phyloP scores from a whole-genome alignment of 2,888 invertebrate genomes.

The Celastrina argiolus region DNA sequence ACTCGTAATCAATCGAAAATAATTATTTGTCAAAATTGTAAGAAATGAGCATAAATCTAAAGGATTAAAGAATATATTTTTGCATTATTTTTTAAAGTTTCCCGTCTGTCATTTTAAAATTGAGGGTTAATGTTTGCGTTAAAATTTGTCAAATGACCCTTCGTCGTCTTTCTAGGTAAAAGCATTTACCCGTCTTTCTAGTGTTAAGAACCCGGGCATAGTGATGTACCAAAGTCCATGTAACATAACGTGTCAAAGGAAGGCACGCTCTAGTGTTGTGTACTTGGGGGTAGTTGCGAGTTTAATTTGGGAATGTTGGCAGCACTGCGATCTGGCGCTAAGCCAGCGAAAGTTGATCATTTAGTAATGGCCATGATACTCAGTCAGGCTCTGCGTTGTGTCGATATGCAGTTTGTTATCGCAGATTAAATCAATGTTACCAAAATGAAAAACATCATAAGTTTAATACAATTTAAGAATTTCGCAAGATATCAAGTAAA shows the following conservation, averaged over 20 bases:
- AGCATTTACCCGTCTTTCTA: too few relatives aligned
- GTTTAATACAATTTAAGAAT: not conserved
- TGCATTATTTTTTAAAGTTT: too few relatives aligned
- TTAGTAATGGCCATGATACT: constrained; percentile 15
- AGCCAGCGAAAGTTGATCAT: constrained; percentile 20
- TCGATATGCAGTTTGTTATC: constrained; percentile 1
- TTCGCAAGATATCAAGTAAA: too few relatives aligned
- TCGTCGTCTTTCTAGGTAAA: too few relatives aligned
- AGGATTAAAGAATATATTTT: too few relatives aligned
- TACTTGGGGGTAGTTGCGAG: constrained; percentile 10
- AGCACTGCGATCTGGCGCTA: constrained; percentile 6
- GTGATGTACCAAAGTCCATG: not conserved
- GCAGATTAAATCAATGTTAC: not conserved
- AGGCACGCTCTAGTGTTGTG: not conserved
- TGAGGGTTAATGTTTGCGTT: too few relatives aligned
- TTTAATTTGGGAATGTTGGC: constrained; percentile 22
- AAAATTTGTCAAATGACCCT: too few relatives aligned
- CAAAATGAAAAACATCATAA: not conserved
- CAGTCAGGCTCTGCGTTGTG: not conserved
- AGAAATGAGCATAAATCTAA: too few relatives aligned
- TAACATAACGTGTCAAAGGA: constrained; percentile 7
- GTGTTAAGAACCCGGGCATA: not conserved
- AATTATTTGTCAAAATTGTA: too few relatives aligned
- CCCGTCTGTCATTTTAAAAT: too few relatives aligned
- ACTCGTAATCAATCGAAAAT: too few relatives aligned